A percentile compares a stretch with the other conserved stretches of the same genome.
Evolutionary conservation across 2,797 vertebrate species (phyloP).

Genomic region (Dromococcyx pavoninus): DNA sequence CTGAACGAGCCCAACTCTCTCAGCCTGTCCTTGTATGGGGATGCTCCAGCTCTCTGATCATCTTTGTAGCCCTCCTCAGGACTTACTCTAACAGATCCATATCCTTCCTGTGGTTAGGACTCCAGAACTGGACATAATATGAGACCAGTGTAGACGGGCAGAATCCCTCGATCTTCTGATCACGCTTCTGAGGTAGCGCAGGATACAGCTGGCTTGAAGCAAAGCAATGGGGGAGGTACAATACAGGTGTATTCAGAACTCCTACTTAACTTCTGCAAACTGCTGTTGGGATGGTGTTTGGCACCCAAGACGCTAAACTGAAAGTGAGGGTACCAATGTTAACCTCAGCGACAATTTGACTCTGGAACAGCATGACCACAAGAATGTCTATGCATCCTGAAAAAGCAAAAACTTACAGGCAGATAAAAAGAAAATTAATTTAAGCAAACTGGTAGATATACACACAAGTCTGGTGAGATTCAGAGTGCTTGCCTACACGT

Average conservation of each 20-base stretch:
- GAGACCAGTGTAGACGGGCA: too few relatives aligned
- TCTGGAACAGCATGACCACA: neutral
- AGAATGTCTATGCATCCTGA: neutral
- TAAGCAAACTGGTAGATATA: neutral
- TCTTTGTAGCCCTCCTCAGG: too few relatives aligned
- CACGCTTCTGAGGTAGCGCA: too few relatives aligned
- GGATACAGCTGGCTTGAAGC: neutral
- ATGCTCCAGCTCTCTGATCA: too few relatives aligned
- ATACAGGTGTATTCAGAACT: neutral
- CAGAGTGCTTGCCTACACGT: neutral
- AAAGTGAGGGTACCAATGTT: neutral
- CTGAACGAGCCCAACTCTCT: too few relatives aligned
- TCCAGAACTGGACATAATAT: too few relatives aligned
- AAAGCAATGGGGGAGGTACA: accelerated
- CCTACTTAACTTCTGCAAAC: neutral
- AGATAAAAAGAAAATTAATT: neutral
- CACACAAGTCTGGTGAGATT: neutral
- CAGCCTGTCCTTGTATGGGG: too few relatives aligned
- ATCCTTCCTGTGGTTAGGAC: too few relatives aligned
- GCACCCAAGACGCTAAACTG: neutral
- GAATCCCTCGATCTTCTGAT: too few relatives aligned
- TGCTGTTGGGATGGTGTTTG: neutral
- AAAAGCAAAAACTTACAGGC: neutral
- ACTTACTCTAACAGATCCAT: too few relatives aligned
- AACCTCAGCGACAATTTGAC: neutral